Percentiles rank a stretch among this genome's conserved stretches.
Conservation (phyloP, 2,888 invertebrate species). For the Andrena bucephala region DNA sequence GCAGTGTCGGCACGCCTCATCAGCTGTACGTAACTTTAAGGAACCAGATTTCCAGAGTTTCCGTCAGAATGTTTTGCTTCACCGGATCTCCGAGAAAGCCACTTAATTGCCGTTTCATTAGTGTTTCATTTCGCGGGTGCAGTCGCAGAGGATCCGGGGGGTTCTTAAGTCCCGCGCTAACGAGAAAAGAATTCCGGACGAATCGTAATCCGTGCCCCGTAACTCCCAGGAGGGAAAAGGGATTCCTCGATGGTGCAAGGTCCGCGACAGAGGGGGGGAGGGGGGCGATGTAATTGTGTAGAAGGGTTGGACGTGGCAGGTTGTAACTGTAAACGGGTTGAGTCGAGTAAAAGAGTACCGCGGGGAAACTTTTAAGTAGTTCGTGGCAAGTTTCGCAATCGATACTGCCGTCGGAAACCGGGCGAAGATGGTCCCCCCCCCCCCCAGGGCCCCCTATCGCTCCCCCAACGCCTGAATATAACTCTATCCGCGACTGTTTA, state of each 20-base stretch:
- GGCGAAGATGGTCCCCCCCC: constrained; percentile 39
- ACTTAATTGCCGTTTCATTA: constrained; percentile 38
- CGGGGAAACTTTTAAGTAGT: constrained; percentile 62
- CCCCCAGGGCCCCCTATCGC: background rate
- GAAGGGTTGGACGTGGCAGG: constrained; percentile 20
- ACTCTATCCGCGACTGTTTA: constrained; percentile 55
- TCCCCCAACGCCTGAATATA: constrained; percentile 17
- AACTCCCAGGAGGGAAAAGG: background rate
- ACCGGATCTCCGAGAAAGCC: background rate
- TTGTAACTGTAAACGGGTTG: constrained; percentile 42
- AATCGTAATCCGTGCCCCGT: constrained; percentile 34
- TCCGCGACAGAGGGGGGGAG: background rate
- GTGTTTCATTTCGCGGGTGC: constrained; percentile 25
- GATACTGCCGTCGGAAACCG: constrained; percentile 48
- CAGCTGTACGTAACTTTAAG: no score
- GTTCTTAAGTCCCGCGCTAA: constrained; percentile 28
- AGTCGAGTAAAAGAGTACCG: constrained; percentile 49
- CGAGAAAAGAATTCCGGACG: constrained; percentile 42
- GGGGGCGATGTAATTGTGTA: constrained; percentile 34
- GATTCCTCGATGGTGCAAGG: constrained; percentile 13
- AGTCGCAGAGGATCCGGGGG: background rate
- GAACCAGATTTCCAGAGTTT: background rate
- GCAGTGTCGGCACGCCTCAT: no score
- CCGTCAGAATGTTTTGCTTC: background rate
- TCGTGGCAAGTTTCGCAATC: constrained; percentile 57